Conservation (phyloP, 2,113 vertebrate genomes). For the Callaeas wilsoni region DNA sequence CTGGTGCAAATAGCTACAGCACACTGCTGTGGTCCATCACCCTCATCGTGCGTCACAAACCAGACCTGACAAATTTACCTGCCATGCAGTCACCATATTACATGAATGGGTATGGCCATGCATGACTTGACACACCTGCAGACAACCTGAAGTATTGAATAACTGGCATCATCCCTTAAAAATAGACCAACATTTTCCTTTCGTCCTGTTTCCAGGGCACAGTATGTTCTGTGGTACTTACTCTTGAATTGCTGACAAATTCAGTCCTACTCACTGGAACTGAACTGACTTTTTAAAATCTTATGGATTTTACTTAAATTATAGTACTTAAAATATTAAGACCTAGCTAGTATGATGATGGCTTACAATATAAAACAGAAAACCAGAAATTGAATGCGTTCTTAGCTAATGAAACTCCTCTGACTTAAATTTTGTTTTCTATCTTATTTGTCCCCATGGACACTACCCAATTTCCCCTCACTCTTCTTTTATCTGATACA, state of each 20-base stretch:
- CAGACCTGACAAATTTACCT: neutral
- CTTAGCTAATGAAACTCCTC: neutral
- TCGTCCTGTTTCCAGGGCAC: neutral
- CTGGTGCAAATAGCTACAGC: neutral
- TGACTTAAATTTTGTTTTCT: neutral
- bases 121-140: neutral
- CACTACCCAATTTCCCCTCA: neutral
- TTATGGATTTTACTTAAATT: neutral
- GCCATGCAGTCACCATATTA: accelerated
- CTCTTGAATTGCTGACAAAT: neutral
- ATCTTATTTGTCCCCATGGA: neutral
- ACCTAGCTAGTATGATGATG: neutral
- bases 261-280: neutral
- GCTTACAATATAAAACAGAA: neutral
- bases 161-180: neutral
- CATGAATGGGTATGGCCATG: neutral
- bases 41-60: accelerated
- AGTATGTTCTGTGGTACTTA: neutral
- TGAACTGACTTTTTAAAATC: neutral
- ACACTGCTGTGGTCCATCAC: neutral
- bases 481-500: neutral
- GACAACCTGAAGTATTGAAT: neutral
- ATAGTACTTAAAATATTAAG: neutral
- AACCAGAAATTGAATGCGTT: neutral
- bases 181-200: neutral